These are phyloP conservation scores for Scrobipalpa atriplicella DNA, from an alignment of 2,888 invertebrate genomes.

Conservation along the genomic window DNA sequence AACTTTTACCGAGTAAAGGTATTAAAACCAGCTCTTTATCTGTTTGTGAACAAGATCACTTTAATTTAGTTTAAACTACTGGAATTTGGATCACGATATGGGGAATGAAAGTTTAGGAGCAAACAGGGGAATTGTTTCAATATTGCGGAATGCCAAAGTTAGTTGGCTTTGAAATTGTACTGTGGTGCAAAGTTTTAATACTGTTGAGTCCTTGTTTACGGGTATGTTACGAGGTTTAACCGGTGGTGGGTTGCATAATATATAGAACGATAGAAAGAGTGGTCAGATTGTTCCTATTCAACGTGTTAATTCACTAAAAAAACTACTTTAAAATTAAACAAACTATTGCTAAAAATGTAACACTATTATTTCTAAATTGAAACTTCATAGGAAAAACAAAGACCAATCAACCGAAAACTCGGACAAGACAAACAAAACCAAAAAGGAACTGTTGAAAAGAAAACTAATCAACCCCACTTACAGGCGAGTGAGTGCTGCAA, in stretches of 20 bases:
- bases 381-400: not conserved
- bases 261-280: no score
- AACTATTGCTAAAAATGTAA: no score
- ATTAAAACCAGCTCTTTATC: not conserved
- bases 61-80: not conserved
- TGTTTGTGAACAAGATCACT: not conserved
- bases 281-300: no score
- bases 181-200: not conserved
- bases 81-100: not conserved
- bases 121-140: conserved; percentile 7
- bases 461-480: conserved; percentile 32
- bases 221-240: not conserved
- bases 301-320: no score
- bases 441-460: conserved; percentile 27
- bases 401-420: conserved; percentile 21
- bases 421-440: conserved; percentile 20
- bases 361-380: not conserved
- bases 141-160: conserved; percentile 9
- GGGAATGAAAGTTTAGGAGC: not conserved
- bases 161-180: conserved; percentile 9
- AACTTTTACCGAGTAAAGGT: not conserved
- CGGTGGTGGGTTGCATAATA: no score
- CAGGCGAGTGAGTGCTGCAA: conserved; percentile 34
- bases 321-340: no score
- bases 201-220: not conserved